Evolutionary conservation across 2,113 vertebrate genomes (phyloP).

Genomic region (Barbus barbus): DNA sequence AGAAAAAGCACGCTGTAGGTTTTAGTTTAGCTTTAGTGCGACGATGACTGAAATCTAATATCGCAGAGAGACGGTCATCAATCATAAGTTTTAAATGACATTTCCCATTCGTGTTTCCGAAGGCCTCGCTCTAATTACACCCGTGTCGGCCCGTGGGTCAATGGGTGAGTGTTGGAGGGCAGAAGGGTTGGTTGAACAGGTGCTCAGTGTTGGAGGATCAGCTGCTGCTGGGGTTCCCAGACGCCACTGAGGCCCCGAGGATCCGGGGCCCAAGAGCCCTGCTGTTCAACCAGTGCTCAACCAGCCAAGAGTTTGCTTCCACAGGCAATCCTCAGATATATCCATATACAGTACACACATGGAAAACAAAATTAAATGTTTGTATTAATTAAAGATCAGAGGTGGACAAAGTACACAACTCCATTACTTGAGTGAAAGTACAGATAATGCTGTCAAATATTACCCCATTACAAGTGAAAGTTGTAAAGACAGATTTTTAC

Average conservation of each 20-base stretch:
- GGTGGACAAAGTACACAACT: no score
- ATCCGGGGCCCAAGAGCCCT: slow-evolving; percentile 37
- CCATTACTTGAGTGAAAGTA: no score
- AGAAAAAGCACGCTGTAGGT: not conserved
- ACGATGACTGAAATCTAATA: not conserved
- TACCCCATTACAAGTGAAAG: no score
- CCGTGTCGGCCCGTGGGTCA: not conserved
- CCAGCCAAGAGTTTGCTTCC: not conserved
- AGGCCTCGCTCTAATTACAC: not conserved
- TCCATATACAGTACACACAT: not conserved
- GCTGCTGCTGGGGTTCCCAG: not conserved
- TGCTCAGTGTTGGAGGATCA: slow-evolving; percentile 30
- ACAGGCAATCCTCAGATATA: not conserved
- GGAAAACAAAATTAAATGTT: not conserved
- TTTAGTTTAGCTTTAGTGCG: slow-evolving; percentile 16
- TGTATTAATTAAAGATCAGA: no score
- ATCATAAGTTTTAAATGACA: slow-evolving; percentile 18
- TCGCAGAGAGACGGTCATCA: slow-evolving; percentile 23
- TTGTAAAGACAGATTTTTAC: no score
- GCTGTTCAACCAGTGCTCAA: slow-evolving; percentile 42
- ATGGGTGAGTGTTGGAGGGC: slow-evolving; percentile 7
- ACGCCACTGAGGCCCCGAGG: slow-evolving; percentile 17
- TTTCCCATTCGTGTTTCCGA: slow-evolving; percentile 10
- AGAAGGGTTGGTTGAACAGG: slow-evolving; percentile 34
- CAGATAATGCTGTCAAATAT: no score